Percentiles rank a stretch among this genome's conserved stretches.
phyloP scores from a whole-genome alignment of 2,113 vertebrate species.

The Dasyprocta punctata region DNA sequence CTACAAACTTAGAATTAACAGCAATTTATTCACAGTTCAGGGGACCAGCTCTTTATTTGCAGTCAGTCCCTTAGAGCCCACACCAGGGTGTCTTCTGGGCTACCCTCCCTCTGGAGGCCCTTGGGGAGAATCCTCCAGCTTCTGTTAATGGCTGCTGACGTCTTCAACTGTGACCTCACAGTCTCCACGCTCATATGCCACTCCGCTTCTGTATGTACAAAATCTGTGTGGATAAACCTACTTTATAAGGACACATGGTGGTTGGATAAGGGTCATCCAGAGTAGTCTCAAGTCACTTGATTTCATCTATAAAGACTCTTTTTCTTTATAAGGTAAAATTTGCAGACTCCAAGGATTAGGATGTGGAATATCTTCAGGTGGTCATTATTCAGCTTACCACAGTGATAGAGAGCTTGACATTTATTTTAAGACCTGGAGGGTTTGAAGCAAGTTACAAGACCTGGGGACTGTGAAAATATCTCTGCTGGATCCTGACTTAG shows the following conservation, averaged over 20 bases:
- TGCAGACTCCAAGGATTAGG: not conserved
- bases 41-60: not conserved
- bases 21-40: not conserved
- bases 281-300: not conserved
- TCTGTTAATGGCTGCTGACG: not conserved
- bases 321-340: not conserved
- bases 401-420: not conserved
- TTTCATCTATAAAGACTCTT: not conserved
- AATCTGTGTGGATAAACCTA: not conserved
- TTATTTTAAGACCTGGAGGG: not conserved
- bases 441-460: not conserved
- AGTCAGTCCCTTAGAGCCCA: not conserved
- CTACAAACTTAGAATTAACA: not conserved
- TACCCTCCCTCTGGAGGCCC: not conserved
- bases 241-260: not conserved
- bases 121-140: not conserved
- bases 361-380: not conserved
- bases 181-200: not conserved
- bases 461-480: not conserved
- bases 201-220: not conserved
- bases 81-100: not conserved
- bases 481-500: not conserved
- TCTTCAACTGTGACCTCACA: not conserved
- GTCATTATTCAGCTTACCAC: not conserved
- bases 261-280: not conserved